Evolutionary conservation across 2,888 invertebrate genomes (phyloP).

Genomic region (Erebia epiphron): DNA sequence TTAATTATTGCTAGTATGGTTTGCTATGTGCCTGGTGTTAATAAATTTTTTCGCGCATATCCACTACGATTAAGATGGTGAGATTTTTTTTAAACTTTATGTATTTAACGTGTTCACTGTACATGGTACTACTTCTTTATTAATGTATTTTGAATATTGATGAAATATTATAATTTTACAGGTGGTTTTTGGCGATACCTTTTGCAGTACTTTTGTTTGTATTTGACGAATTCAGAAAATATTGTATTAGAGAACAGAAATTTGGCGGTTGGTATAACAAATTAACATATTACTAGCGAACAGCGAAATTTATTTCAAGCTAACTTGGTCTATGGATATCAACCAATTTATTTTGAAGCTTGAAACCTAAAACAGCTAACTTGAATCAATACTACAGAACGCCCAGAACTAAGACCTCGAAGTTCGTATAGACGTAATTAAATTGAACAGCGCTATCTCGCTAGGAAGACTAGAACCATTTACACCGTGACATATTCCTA

Average conservation of each 20-base stretch:
- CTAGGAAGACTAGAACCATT: too few relatives aligned
- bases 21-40: slow-evolving; percentile 87
- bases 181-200: slow-evolving; percentile 90
- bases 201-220: slow-evolving; percentile 87
- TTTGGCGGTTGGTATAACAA: slow-evolving; percentile 69
- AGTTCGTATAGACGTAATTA: too few relatives aligned
- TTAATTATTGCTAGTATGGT: slow-evolving; percentile 83
- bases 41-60: slow-evolving; percentile 81
- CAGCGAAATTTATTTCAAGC: not conserved
- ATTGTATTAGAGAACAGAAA: slow-evolving; percentile 80
- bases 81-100: slow-evolving; percentile 19
- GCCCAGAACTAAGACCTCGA: too few relatives aligned
- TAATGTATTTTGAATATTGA: not conserved
- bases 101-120: too few relatives aligned
- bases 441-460: too few relatives aligned
- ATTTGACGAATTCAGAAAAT: slow-evolving; percentile 89
- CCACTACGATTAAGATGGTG: slow-evolving; percentile 77
- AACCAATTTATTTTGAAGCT: too few relatives aligned
- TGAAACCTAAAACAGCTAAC: too few relatives aligned
- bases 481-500: too few relatives aligned
- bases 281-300: slow-evolving; percentile 57
- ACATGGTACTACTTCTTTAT: not conserved
- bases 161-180: slow-evolving; percentile 39
- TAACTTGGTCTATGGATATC: not conserved
- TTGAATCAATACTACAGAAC: too few relatives aligned